Evolutionary conservation across 2,113 vertebrate species (phyloP), one percentile per base, ranked within the genome.

Genomic region (Petrocephalus zakoni): DNA sequence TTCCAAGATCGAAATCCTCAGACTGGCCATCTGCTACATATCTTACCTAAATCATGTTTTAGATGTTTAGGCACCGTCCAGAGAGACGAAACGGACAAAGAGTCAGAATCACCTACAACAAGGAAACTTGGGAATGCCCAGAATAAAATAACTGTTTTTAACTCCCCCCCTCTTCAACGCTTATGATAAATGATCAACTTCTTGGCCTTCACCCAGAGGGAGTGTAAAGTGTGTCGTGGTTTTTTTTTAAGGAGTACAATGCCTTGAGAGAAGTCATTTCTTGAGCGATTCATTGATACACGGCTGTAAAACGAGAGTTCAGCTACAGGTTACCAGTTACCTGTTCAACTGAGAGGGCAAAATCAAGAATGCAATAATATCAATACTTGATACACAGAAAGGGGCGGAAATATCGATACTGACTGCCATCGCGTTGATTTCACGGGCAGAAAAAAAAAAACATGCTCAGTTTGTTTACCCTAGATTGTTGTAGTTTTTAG

Each of bases 31-130:
- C 88, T 97, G 96, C 92, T 97, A 97, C 92, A 97, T 97, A 92
- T 97, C 96, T 83, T 97, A 97, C 93, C 96, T 97, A 85, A 97
- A 97, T 91, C 96, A 97, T 89, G 96, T 97, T 89, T 82, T 97
- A 94, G 97, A 97, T 92, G 96, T 97, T 84, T 98, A 94, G 93
- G 2, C 21, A 42, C 8, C 46, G 6, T n/a, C 81, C 42, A 83
- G 46, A 47, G 49, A 83, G 81, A 47, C 22, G 81, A 83, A 49
- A 10, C 81, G 7, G 81, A 49, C 81, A 6, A n/a, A 49, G 2
- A 47, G 81, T 4, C 46, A 82, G n/a, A 47, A 82, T 49, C 13
- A 81, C 17, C 47, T 9, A 49, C 29, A 55, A 82, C 29, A 83
- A 56, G 72, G 56, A 89, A 89, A 72, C 15, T 47, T n/a, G 10